phyloP scores from a whole-genome alignment of 2,797 vertebrate species.

The Podarcis siculus region DNA sequence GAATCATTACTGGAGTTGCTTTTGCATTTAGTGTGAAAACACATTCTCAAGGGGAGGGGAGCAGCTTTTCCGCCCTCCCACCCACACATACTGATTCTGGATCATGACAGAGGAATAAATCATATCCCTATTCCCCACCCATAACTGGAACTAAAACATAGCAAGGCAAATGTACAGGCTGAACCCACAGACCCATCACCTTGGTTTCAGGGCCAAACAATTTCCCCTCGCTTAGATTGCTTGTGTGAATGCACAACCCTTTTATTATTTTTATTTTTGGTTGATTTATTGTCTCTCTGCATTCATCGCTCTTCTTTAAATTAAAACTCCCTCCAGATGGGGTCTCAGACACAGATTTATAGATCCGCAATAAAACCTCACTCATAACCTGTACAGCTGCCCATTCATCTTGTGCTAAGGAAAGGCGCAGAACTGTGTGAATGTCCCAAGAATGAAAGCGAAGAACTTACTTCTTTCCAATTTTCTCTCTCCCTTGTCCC shows the following conservation, averaged over 20 bases:
- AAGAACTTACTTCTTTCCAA: slow-evolving; percentile 61
- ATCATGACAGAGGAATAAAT: slow-evolving; percentile 55
- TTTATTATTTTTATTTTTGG: slow-evolving; percentile 39
- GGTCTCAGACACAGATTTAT: slow-evolving; percentile 84
- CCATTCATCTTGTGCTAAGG: slow-evolving; percentile 79
- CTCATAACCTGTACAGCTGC: slow-evolving; percentile 81
- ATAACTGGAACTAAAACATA: neutral
- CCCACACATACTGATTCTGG: slow-evolving; percentile 50
- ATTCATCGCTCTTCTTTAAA: slow-evolving; percentile 83
- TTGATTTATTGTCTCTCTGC: slow-evolving; percentile 79
- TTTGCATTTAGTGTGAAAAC: slow-evolving; percentile 50
- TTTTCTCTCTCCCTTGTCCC: slow-evolving; percentile 36
- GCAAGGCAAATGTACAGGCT: neutral
- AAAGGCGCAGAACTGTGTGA: slow-evolving; percentile 75
- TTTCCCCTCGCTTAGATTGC: slow-evolving; percentile 51
- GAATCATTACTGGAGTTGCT: neutral
- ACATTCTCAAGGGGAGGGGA: neutral
- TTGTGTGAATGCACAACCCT: slow-evolving; percentile 72
- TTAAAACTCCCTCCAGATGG: slow-evolving; percentile 85
- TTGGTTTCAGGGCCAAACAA: slow-evolving; percentile 17
- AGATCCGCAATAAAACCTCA: slow-evolving; percentile 83
- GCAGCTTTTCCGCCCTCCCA: neutral
- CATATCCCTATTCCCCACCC: slow-evolving; percentile 23
- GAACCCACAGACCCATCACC: neutral
- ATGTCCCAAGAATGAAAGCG: slow-evolving; percentile 76